Evolutionary conservation across 2,797 vertebrate species (phyloP), one percentile per base, ranked within the genome.

Genomic region (Mionectes olivaceus): DNA sequence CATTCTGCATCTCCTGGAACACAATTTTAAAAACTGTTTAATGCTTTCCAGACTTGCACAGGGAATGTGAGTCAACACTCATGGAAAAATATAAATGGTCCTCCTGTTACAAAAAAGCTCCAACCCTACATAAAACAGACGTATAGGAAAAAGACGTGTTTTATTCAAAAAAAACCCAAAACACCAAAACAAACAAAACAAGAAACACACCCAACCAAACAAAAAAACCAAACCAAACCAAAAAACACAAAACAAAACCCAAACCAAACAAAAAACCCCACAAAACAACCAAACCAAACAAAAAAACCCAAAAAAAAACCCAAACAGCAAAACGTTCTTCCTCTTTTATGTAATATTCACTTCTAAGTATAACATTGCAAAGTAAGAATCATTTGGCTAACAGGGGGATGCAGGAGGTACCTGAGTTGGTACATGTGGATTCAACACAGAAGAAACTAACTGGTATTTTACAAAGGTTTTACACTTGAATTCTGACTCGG

Each of bases 1-100:
- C 97, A 16, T 94, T 92, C 68, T 97, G 98, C 98, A 99, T 99
- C 78, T 96, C 98, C 99, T 99, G 76, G 11, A 82, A 82, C 8
- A 75, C 3, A 65, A 12, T 12, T 35, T 35, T 35, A 46, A 13
- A 32, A n/a, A 5, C 22, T 4, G 3, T 21, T 67, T 16, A 67
- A 55, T 13, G 8, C 6, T 53, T 80, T 93, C 27, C 16, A 90
- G 30, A 70, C 17, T 67, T 74, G 27, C 33, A 67, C 2, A 82
- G 7, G 11, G 7, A 19, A 93, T 32, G 6, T 17, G 19, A 53
- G 24, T 37, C 33, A 60, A 3, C 10, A 22, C 57, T 74, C 18
- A 59, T 16, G 32, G 32, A 39, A 63, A 73, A 61, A 22, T 2
- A 74, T 8, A 70, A 83, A 46, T 2, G 1, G 4, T 19, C 19